phyloP scores from a whole-genome alignment of 2,888 invertebrate genomes.

The Antitype chi region DNA sequence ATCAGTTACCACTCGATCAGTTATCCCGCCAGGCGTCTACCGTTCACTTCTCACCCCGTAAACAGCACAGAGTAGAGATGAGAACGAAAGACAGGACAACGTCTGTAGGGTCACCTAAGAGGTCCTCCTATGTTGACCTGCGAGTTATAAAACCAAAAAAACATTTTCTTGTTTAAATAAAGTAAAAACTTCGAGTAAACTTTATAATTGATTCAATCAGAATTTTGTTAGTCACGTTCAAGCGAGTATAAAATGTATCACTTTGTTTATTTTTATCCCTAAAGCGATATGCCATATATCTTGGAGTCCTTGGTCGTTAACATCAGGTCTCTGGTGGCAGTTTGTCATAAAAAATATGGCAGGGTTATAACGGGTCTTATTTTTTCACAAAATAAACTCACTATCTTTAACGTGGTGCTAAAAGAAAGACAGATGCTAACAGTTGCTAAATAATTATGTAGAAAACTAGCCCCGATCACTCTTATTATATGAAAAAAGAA shows the following conservation, averaged over 20 bases:
- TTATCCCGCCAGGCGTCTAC: too few relatives aligned
- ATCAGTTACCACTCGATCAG: too few relatives aligned
- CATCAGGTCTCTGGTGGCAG: constrained; percentile 7
- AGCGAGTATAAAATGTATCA: constrained; percentile 7
- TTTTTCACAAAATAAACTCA: constrained; percentile 20
- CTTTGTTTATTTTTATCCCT: constrained; percentile 5
- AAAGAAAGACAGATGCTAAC: background rate
- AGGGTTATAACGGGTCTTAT: constrained; percentile 14
- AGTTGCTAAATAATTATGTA: background rate
- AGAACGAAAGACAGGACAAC: too few relatives aligned
- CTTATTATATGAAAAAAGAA: background rate
- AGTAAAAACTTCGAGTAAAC: background rate
- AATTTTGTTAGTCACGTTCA: background rate
- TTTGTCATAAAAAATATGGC: constrained; percentile 37
- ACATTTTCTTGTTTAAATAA: too few relatives aligned
- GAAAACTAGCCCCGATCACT: background rate
- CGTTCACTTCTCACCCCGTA: too few relatives aligned
- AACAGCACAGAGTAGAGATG: too few relatives aligned
- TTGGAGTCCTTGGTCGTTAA: constrained; percentile 22
- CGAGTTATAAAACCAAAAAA: too few relatives aligned
- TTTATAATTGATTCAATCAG: background rate
- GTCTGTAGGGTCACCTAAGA: too few relatives aligned
- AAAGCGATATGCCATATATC: background rate
- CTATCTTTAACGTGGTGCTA: constrained; percentile 7
- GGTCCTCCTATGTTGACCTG: too few relatives aligned